A percentile compares a stretch with the other conserved stretches of the same genome.
phyloP scores from a whole-genome alignment of 2,113 vertebrate species.

The Nestor notabilis region DNA sequence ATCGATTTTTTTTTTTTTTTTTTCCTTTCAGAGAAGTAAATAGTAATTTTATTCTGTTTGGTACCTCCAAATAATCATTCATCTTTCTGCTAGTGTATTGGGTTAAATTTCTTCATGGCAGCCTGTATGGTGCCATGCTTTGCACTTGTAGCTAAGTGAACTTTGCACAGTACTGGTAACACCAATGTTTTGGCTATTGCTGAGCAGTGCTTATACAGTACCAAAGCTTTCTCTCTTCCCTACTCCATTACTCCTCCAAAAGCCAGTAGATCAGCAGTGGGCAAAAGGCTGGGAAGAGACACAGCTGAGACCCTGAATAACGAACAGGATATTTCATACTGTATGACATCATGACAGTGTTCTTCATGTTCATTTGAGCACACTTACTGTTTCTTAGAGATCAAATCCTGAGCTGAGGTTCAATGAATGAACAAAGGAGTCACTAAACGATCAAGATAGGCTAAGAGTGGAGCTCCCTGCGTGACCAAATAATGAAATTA shows the following conservation, averaged over 20 bases:
- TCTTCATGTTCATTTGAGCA: not conserved
- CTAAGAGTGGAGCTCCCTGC: not conserved
- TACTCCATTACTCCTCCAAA: not conserved
- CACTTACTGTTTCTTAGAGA: not conserved
- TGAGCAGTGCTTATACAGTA: not conserved
- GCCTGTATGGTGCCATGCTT: not conserved
- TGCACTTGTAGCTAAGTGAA: not conserved
- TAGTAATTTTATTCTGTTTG: not conserved
- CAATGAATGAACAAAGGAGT: not conserved
- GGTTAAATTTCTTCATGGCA: not conserved
- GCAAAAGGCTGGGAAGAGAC: not conserved
- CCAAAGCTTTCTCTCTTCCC: not conserved
- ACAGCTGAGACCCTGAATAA: not conserved
- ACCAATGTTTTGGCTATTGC: not conserved
- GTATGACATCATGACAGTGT: not conserved
- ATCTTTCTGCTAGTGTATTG: not conserved
- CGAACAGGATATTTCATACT: not conserved
- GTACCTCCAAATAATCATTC: not conserved
- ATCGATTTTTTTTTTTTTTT: not conserved
- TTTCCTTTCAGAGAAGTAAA: not conserved
- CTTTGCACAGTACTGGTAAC: not conserved
- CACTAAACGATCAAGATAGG: not conserved
- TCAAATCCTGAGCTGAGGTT: not conserved
- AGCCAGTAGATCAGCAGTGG: not conserved
- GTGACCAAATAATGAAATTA: not conserved